phyloP scores from a whole-genome alignment of 2,113 vertebrate species.

The Poeciliopsis turrubarensis region DNA sequence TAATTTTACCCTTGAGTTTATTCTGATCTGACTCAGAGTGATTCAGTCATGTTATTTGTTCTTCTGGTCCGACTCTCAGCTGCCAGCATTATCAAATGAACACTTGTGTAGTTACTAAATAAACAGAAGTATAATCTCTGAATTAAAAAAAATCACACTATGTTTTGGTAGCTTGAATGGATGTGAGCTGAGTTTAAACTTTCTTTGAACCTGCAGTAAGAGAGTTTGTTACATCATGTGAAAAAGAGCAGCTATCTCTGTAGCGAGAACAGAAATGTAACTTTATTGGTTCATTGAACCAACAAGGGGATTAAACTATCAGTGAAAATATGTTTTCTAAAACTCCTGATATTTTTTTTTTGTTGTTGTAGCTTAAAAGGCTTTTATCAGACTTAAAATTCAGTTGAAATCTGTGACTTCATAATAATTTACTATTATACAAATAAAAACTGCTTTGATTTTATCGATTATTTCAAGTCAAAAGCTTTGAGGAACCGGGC shows the following conservation, averaged over 20 bases:
- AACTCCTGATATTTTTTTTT: background rate
- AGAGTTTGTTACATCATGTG: background rate
- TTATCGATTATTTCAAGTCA: too few relatives aligned
- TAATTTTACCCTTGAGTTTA: conserved; percentile 53
- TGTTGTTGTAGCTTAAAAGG: background rate
- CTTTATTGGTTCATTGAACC: background rate
- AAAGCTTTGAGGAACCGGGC: too few relatives aligned
- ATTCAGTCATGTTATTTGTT: conserved; percentile 12
- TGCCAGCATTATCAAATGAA: background rate
- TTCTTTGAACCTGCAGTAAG: background rate
- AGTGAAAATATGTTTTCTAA: background rate
- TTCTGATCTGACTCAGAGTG: conserved; percentile 15
- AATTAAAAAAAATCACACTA: background rate
- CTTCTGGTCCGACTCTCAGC: background rate
- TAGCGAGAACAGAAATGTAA: background rate
- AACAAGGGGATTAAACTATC: background rate
- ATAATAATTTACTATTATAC: background rate
- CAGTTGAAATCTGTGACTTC: background rate
- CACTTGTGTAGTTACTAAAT: background rate
- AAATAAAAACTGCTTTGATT: too few relatives aligned
- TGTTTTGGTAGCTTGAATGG: background rate
- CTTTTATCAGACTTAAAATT: background rate
- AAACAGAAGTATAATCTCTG: background rate
- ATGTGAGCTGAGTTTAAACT: background rate
- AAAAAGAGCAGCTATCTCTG: background rate